Evolutionary conservation across 2,888 invertebrate genomes (phyloP).

Genomic region (Drosophila peninsularis): DNA sequence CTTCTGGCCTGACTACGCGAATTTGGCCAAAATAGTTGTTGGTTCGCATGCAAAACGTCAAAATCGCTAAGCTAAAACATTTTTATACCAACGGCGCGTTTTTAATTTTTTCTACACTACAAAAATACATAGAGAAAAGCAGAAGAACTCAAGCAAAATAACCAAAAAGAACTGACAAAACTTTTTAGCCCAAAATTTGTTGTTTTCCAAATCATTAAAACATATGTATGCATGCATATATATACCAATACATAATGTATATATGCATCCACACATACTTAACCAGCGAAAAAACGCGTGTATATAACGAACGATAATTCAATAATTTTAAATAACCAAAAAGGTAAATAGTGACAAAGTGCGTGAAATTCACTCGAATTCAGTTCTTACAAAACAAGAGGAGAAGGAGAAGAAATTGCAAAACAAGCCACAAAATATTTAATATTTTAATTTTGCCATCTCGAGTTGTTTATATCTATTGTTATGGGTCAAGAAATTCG

Average conservation of each 20-base stretch:
- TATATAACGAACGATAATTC: slow-evolving; percentile 67
- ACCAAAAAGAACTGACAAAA: slow-evolving; percentile 39
- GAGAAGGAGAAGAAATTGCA: neutral
- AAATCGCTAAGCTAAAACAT: slow-evolving; percentile 81
- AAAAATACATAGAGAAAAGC: slow-evolving; percentile 55
- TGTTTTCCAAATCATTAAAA: slow-evolving; percentile 36
- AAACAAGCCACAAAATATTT: neutral
- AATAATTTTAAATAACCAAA: slow-evolving; percentile 69
- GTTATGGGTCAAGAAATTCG: slow-evolving; percentile 10
- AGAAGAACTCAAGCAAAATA: slow-evolving; percentile 36
- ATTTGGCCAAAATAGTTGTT: slow-evolving; percentile 82
- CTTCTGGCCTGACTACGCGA: slow-evolving; percentile 72
- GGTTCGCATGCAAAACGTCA: slow-evolving; percentile 84
- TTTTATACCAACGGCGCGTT: slow-evolving; percentile 83
- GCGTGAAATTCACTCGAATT: slow-evolving; percentile 34
- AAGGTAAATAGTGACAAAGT: slow-evolving; percentile 55
- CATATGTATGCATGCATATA: slow-evolving; percentile 38
- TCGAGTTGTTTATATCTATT: slow-evolving; percentile 11
- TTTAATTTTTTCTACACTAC: slow-evolving; percentile 78
- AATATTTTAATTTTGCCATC: neutral
- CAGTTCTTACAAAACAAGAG: slow-evolving; percentile 10
- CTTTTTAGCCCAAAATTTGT: slow-evolving; percentile 44
- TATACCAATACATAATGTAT: slow-evolving; percentile 20
- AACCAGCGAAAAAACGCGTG: slow-evolving; percentile 64
- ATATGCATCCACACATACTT: slow-evolving; percentile 29